A percentile compares a stretch with the other conserved stretches of the same genome.
These are phyloP conservation scores for Streptopelia turtur DNA, from an alignment of 2,797 vertebrate species.

Conservation along the genomic window DNA sequence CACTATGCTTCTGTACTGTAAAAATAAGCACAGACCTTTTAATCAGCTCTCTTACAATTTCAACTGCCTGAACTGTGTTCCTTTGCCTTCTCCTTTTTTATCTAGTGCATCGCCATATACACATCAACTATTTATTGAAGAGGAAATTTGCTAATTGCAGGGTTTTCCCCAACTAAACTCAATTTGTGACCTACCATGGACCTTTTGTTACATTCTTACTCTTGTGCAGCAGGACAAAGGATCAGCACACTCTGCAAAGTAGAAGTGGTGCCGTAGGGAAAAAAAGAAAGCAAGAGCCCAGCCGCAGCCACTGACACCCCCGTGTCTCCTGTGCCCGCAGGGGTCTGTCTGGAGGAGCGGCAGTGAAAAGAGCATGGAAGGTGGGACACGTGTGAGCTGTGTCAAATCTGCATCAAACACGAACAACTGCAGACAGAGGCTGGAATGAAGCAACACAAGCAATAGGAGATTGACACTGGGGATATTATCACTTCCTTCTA, in stretches of 20 bases:
- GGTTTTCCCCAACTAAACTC: not conserved
- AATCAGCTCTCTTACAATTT: not conserved
- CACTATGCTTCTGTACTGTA: not conserved
- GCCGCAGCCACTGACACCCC: not conserved
- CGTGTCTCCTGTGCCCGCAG: not conserved
- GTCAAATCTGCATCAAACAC: not conserved
- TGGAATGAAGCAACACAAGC: not conserved
- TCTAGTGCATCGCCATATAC: not conserved
- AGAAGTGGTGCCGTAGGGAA: not conserved
- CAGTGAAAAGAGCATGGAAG: not conserved
- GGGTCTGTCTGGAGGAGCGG: not conserved
- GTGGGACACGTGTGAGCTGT: not conserved
- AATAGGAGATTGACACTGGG: not conserved
- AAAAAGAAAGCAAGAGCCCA: not conserved
- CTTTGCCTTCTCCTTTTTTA: not conserved
- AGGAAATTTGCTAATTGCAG: conserved; percentile 22
- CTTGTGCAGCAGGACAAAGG: conserved; percentile 8
- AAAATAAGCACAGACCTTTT: not conserved
- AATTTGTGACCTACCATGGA: not conserved
- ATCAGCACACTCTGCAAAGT: not conserved
- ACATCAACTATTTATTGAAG: not conserved
- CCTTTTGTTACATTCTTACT: conserved; percentile 10
- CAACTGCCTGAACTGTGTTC: not conserved
- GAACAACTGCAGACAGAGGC: not conserved
- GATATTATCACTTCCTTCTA: not conserved